A percentile compares a stretch with the other conserved stretches of the same genome.
Conservation (phyloP, 1,140 invertebrate species). For the Armadillidium nasatum region DNA sequence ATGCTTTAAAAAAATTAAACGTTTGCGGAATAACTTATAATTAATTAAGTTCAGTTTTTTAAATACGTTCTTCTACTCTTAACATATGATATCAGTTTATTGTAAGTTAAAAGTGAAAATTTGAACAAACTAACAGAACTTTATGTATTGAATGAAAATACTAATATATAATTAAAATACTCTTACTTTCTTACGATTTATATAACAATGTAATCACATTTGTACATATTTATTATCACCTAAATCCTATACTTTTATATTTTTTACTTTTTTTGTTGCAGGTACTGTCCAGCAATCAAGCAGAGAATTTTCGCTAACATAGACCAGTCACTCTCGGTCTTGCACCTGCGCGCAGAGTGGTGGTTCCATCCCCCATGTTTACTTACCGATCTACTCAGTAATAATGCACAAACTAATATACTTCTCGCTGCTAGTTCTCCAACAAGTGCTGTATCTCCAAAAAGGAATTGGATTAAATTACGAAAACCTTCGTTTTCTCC, state of each 20-base stretch:
- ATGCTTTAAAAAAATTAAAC: background rate
- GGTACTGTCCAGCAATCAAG: conserved; percentile 47
- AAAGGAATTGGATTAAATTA: background rate
- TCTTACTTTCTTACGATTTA: too few relatives aligned
- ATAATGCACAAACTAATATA: too few relatives aligned
- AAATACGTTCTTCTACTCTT: background rate
- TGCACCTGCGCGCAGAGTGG: background rate
- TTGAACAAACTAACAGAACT: too few relatives aligned
- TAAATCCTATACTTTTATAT: too few relatives aligned
- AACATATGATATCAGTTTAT: background rate
- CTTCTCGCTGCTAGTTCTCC: background rate
- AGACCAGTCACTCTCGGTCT: background rate
- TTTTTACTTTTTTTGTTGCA: background rate
- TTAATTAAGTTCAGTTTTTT: background rate
- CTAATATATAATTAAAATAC: too few relatives aligned
- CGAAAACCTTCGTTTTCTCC: background rate
- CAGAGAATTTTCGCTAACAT: conserved; percentile 50
- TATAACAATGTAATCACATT: too few relatives aligned
- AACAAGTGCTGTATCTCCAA: background rate
- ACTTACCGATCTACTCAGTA: background rate
- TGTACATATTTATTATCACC: too few relatives aligned
- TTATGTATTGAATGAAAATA: too few relatives aligned
- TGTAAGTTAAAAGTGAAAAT: background rate
- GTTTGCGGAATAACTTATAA: background rate
- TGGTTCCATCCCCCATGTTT: background rate